A percentile compares a stretch with the other conserved stretches of the same genome.
Conservation (phyloP, 1,140 invertebrate species). For the Drosophila pandora region DNA sequence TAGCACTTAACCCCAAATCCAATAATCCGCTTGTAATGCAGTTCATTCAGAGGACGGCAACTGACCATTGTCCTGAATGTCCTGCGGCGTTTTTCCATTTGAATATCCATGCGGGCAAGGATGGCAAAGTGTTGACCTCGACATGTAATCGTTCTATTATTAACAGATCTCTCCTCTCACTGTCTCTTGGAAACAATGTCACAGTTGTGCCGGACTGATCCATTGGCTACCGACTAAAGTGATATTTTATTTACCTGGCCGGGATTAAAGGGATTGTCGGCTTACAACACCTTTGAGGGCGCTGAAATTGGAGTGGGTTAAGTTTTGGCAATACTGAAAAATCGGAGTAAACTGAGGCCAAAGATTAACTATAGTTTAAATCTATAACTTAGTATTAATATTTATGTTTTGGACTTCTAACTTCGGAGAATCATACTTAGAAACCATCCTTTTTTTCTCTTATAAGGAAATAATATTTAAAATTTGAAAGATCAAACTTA, state of each 20-base stretch:
- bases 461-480: too few relatives aligned
- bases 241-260: constrained; percentile 54
- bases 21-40: constrained; percentile 79
- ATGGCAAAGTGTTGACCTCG: constrained; percentile 57
- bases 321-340: background rate
- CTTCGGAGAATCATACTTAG: too few relatives aligned
- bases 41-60: constrained; percentile 55
- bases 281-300: constrained; percentile 41
- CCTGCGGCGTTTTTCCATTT: constrained; percentile 69
- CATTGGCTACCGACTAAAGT: constrained; percentile 36
- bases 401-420: too few relatives aligned
- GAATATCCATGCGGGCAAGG: constrained; percentile 56
- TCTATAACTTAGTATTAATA: too few relatives aligned
- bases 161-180: constrained; percentile 59
- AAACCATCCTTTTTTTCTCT: too few relatives aligned
- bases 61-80: constrained; percentile 44
- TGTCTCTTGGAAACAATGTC: constrained; percentile 51
- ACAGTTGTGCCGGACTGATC: constrained; percentile 44
- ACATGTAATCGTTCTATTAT: constrained; percentile 77
- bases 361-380: too few relatives aligned
- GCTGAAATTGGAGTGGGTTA: constrained; percentile 20
- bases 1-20: constrained; percentile 81
- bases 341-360: too few relatives aligned
- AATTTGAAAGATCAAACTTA: too few relatives aligned
- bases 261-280: constrained; percentile 51